Evolutionary conservation across 37 sponge, comb jelly and placozoan species (phyloP).

Genomic region (Spongilla lacustris): DNA sequence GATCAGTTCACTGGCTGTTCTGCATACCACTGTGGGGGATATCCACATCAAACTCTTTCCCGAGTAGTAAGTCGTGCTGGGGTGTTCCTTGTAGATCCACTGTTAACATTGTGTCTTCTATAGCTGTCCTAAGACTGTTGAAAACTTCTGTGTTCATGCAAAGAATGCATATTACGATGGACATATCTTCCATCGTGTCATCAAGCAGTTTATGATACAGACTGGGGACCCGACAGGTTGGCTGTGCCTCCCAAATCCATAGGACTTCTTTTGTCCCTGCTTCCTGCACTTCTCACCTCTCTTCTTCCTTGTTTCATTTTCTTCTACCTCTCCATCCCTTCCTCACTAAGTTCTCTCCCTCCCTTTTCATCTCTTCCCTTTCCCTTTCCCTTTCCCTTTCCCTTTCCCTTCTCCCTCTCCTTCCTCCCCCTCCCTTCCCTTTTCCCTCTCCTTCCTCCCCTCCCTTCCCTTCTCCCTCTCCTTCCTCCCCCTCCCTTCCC

Average conservation of each 20-base stretch:
- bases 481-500: neutral
- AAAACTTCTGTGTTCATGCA: conserved; percentile 95
- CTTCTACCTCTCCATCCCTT: too few relatives aligned
- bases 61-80: conserved; percentile 66
- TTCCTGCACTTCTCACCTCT: too few relatives aligned
- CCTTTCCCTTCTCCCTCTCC: neutral
- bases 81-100: neutral
- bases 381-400: neutral
- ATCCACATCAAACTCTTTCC: conserved; percentile 92
- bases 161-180: conserved; percentile 92
- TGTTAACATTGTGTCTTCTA: neutral
- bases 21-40: conserved; percentile 86
- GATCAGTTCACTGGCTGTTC: conserved; percentile 50
- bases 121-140: conserved; percentile 94
- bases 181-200: conserved; percentile 93
- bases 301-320: too few relatives aligned
- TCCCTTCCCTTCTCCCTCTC: neutral
- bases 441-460: neutral
- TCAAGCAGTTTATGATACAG: conserved; percentile 97
- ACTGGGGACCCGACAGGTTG: conserved; percentile 96
- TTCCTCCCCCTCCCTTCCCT: neutral
- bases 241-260: neutral
- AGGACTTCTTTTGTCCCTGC: too few relatives aligned
- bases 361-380: neutral
- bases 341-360: too few relatives aligned